These are phyloP conservation scores for Lepidurus couesii DNA, from an alignment of 1,140 invertebrate species.

Conservation along the genomic window DNA sequence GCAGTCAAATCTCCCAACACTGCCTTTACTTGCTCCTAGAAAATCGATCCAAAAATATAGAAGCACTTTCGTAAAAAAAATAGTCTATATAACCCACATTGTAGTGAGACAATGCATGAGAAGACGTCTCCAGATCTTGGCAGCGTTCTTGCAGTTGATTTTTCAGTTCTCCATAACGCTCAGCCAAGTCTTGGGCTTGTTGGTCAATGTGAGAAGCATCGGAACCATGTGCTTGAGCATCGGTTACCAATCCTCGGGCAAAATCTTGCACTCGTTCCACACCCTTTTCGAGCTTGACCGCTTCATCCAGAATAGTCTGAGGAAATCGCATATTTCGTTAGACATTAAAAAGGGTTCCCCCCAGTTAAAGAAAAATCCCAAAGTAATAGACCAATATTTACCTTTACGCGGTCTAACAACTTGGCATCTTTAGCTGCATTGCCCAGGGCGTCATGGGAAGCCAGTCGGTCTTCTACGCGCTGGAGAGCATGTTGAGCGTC, in stretches of 20 bases:
- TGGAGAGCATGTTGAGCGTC: constrained; percentile 73
- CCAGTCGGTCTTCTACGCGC: constrained; percentile 78
- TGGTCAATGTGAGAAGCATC: constrained; percentile 68
- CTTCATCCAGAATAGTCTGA: constrained; percentile 61
- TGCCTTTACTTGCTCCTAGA: constrained; percentile 67
- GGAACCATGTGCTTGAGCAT: constrained; percentile 54
- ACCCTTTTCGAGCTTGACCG: constrained; percentile 65
- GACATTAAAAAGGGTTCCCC: too few species aligned
- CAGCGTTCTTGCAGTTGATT: constrained; percentile 70
- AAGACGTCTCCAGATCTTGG: constrained; percentile 74
- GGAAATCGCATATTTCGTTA: too few species aligned
- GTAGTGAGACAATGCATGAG: constrained; percentile 77
- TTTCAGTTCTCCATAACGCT: constrained; percentile 70
- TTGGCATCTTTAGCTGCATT: constrained; percentile 73
- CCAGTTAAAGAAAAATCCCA: too few species aligned
- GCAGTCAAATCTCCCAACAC: constrained; percentile 67
- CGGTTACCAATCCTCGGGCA: constrained; percentile 66
- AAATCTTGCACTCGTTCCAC: constrained; percentile 62
- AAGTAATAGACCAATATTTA: too few species aligned
- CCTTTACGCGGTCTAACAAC: constrained; percentile 70
- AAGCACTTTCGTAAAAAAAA: background rate
- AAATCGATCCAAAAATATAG: constrained; percentile 28
- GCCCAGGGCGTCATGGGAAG: constrained; percentile 71
- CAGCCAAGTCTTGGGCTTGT: constrained; percentile 68
- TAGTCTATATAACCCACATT: constrained; percentile 47